Conservation (phyloP, 2,797 vertebrate species). For the Phataginus tricuspis region DNA sequence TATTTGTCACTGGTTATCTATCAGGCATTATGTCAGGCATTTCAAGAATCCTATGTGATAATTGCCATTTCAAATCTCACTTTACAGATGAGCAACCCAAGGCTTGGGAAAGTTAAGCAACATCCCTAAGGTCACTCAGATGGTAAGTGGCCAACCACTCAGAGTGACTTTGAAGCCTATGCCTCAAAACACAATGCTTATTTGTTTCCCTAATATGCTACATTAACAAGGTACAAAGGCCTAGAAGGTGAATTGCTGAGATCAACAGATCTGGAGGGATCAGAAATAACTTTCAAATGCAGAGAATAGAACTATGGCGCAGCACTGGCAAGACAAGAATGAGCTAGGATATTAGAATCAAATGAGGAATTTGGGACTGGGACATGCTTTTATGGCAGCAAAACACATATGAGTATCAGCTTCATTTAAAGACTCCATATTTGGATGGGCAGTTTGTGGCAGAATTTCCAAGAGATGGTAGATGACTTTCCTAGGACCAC, state of each 20-base stretch:
- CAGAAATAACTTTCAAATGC: not conserved
- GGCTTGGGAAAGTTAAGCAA: constrained; percentile 22
- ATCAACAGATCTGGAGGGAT: not conserved
- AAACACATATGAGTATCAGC: not conserved
- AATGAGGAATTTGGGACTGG: not conserved
- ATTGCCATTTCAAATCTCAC: not conserved
- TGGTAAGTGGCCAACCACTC: not conserved
- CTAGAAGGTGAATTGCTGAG: not conserved
- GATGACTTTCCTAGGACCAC: not conserved
- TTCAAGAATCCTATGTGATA: not conserved
- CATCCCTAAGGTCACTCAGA: not conserved
- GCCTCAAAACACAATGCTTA: not conserved
- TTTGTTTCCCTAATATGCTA: not conserved
- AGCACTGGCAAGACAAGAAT: not conserved
- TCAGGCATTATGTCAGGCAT: not conserved
- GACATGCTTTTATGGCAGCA: not conserved
- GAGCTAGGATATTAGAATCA: not conserved
- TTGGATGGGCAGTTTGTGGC: not conserved
- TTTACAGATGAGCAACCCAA: constrained; percentile 11
- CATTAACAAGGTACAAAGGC: not conserved
- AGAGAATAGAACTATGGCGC: not conserved
- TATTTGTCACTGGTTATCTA: not conserved
- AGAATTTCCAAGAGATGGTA: not conserved
- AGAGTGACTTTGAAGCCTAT: not conserved
- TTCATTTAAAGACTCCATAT: not conserved